A percentile compares a stretch with the other conserved stretches of the same genome.
phyloP scores from a whole-genome alignment of 2,797 vertebrate species.

The Enteromius thamalakanensis region DNA sequence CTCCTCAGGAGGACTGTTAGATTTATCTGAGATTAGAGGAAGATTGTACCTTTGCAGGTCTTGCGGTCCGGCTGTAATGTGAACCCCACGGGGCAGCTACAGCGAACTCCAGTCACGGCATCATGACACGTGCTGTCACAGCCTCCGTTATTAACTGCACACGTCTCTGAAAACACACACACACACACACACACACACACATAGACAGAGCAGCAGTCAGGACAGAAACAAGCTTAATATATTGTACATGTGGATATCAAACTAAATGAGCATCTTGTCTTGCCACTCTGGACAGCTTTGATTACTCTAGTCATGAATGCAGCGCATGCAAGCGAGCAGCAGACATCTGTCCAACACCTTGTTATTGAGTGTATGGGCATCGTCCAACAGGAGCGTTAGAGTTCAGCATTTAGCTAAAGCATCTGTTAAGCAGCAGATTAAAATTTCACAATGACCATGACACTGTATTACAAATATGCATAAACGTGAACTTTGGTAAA shows the following conservation, averaged over 20 bases:
- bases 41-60: constrained; percentile 90
- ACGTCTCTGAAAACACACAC: constrained; percentile 86
- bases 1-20: background rate
- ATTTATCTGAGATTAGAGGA: background rate
- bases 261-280: background rate
- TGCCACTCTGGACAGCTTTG: constrained; percentile 9
- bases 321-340: constrained; percentile 12
- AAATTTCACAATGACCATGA: background rate
- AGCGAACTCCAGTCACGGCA: constrained; percentile 91
- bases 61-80: constrained; percentile 94
- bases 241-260: background rate
- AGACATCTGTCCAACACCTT: background rate
- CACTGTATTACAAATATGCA: background rate
- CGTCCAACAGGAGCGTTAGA: background rate
- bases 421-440: constrained; percentile 1
- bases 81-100: constrained; percentile 98
- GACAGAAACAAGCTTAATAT: background rate
- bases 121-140: constrained; percentile 98
- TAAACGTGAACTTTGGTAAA: background rate
- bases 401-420: background rate
- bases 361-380: background rate
- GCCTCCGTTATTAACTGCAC: constrained; percentile 96
- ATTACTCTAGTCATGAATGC: constrained; percentile 16
- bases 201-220: constrained; percentile 11
- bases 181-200: constrained; percentile 50